Evolutionary conservation across 2,113 vertebrate species (phyloP), one percentile per base, ranked within the genome.

Genomic region (Rhombomys opimus): DNA sequence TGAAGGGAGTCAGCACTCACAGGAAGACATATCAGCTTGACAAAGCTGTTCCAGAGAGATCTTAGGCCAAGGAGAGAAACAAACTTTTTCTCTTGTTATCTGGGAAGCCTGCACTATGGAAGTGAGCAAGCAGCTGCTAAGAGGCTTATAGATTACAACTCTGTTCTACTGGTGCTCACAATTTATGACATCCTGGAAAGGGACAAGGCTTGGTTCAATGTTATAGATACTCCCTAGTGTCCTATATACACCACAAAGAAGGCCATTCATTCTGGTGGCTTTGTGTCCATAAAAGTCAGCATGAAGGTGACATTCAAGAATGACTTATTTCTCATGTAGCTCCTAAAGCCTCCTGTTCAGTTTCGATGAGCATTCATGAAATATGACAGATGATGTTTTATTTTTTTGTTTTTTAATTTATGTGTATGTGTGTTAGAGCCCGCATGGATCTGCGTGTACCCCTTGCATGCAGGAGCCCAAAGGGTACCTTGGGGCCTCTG

Each of bases 141-240:
- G 75, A 85, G 27, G 2, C 10, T 85, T 23, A 23, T 76, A 57
- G 57, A 59, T 87, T 96, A 87, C 38, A 95, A 61, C 2, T 70
- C 35, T 76, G 3, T 77, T 85, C 41, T 72, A 52, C 35, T 85
- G 67, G 27, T 63, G 22, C 57, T 95, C 72, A 41, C 9, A 82
- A 75, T 96, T 94, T 93, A 84, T 41, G 22, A 30, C 13, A 23
- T 87, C 15, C 25, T 35, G 0, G 54, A 85, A 94, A 95, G 94
- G 52, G 27, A 86, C 75, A 67, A 70, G 86, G 22, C 78, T 87
- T 9, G 13, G 35, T 52, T 93, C 50, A 94, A 13, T 70, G 88
- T 91, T 57, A 96, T 27, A 84, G 75, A 76, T 95, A 63, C 22
- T 96, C 96, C 84, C 84, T 18, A 8, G 23, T 78, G 92, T 67